phyloP scores from a whole-genome alignment of 2,113 vertebrate genomes.

The Arizona elegans region DNA sequence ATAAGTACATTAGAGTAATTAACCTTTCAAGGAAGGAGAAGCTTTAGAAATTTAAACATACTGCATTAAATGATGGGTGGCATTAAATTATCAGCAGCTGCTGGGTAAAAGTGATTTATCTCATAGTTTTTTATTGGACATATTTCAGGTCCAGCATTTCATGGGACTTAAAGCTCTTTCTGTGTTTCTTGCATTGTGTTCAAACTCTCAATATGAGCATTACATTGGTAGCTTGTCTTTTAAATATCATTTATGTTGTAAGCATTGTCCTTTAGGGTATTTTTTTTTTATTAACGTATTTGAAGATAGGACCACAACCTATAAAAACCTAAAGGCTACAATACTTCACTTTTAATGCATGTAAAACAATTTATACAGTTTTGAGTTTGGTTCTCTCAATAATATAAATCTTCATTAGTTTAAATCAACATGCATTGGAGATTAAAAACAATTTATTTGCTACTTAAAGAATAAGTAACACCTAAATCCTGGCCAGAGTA shows the following conservation, averaged over 20 bases:
- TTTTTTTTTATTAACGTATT: neutral
- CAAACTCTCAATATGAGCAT: neutral
- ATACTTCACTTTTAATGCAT: neutral
- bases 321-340: neutral
- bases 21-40: slow-evolving; percentile 53
- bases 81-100: slow-evolving; percentile 47
- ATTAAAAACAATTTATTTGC: neutral
- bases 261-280: neutral
- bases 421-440: neutral
- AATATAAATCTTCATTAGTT: neutral
- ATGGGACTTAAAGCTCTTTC: slow-evolving; percentile 3
- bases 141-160: slow-evolving; percentile 33
- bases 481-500: neutral
- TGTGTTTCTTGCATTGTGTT: neutral
- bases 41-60: slow-evolving; percentile 55
- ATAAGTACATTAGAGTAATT: slow-evolving; percentile 66
- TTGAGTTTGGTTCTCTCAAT: neutral
- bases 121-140: slow-evolving; percentile 43
- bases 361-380: neutral
- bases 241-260: neutral
- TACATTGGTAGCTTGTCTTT: neutral
- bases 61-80: slow-evolving; percentile 43
- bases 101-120: slow-evolving; percentile 43
- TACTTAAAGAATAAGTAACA: neutral
- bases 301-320: neutral